These are phyloP conservation scores for Elysia chlorotica DNA, from an alignment of 1,140 invertebrate species.

Conservation along the genomic window DNA sequence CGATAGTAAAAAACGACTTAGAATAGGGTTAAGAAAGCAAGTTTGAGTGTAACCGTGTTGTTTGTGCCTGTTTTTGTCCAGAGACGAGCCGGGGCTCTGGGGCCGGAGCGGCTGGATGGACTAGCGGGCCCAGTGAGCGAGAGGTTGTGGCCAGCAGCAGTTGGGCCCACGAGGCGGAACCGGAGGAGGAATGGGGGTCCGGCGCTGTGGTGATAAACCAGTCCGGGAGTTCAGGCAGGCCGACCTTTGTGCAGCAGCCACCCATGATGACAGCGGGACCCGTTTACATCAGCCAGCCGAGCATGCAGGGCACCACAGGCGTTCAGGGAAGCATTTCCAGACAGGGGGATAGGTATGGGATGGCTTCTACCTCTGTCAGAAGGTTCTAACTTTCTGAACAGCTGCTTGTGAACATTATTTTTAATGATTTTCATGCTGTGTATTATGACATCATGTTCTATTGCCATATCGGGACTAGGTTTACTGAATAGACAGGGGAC, in stretches of 20 bases:
- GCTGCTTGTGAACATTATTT: too few species aligned
- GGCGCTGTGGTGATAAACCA: conserved; percentile 1
- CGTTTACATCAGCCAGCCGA: conserved; percentile 17
- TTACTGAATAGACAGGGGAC: too few species aligned
- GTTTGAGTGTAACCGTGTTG: too few species aligned
- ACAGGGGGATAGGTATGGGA: conserved; percentile 8
- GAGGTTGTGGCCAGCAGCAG: neutral
- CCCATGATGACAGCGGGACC: conserved; percentile 10
- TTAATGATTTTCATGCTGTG: too few species aligned
- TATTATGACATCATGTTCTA: too few species aligned
- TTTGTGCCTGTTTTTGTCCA: too few species aligned
- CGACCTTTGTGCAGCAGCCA: conserved; percentile 7
- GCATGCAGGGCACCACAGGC: conserved; percentile 1
- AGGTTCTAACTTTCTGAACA: too few species aligned
- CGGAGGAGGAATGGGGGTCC: conserved; percentile 1
- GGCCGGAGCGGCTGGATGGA: neutral
- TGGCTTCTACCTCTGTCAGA: conserved; percentile 9
- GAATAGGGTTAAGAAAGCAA: too few species aligned
- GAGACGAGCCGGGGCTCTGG: conserved; percentile 1
- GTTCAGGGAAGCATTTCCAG: conserved; percentile 6
- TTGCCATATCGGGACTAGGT: too few species aligned
- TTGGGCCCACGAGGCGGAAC: too few species aligned
- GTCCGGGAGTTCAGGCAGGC: conserved; percentile 1
- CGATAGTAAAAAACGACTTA: too few species aligned
- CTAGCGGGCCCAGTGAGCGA: neutral